Evolutionary conservation across 2,888 invertebrate species (phyloP), one percentile per base, ranked within the genome.

Genomic region (Limulus polyphemus): DNA sequence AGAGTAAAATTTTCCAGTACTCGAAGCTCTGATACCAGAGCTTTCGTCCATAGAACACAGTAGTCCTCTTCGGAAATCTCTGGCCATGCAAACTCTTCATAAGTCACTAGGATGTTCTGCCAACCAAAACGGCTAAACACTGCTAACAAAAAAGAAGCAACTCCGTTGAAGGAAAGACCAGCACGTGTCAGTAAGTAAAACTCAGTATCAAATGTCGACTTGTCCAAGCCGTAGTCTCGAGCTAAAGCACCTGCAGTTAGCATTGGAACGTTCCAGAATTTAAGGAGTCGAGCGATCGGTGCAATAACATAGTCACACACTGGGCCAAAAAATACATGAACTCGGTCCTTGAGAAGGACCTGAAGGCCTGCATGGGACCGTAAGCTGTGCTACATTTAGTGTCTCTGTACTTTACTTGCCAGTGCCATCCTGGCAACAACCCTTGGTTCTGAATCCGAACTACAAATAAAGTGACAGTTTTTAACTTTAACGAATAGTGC

Each of bases 161-260:
- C 61, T 5, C 64, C 62, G 13, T 56, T 59, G 16, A 67, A 68
- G 11, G 62, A 61, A 46, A 82, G 81, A 0, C 90, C 90, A 12
- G 86, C 80, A 61, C 89, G 81, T 5, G 88, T 81, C 49, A 88
- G 78, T 83, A 89, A 85, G 73, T 85, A 87, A 75, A 84, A 90
- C 75, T 91, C 90, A 69, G 87, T 82, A 0, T 79, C 76, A 70
- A 85, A 86, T 3, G 79, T 78, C 1, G 81, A 83, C 74, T 90
- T 90, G 16, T 82, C 80, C 59, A 80, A 78, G 47, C 84, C 84
- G 74, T 90, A 91, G 76, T 90, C 90, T 70, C 81, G 84, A 0
- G 87, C 85, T 64, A 88, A 83, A 0, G 87, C 91, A 0, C 89
- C 90, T 0, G 88, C 86, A 0, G 90, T 87, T 59, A 92, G 79